Evolutionary conservation across 2,113 vertebrate genomes (phyloP), one percentile per base, ranked within the genome.

Genomic region (Atractosteus spatula): DNA sequence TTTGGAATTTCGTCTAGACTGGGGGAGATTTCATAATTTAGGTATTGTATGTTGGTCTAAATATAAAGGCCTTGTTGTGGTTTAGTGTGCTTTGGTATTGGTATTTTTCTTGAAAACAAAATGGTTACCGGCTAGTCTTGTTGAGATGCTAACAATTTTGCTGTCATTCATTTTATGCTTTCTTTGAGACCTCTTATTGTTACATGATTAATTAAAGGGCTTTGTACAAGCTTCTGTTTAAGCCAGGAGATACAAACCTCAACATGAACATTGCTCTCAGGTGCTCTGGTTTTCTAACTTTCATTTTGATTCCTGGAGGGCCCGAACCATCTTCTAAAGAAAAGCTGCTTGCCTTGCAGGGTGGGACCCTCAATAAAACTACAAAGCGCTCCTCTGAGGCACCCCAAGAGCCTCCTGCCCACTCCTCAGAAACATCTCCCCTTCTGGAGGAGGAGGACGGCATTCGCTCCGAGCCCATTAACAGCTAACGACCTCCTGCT

Each of bases 311-410:
- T 71, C 65, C 54, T 64, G 71, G 17, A 12, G n/a, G 13, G 16
- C 12, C 3, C 7, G 66, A 66, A 2, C 6, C 68, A 12, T 13
- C 70, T n/a, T 45, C 10, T 72, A 16, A 4, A 8, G 56, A 42
- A 61, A 11, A 3, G 41, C 63, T 68, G 59, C n/a, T 43, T 70
- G 64, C 41, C 14, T 63, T 77, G 5, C 70, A 95, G 93, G 92
- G 87, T 64, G 90, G 89, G 55, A 90, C 69, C 8, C 80, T 94
- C 76, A 95, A 95, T 83, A 92, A 86, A 76, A 89, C 79, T 0
- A 91, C 90, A 0, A 95, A 93, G 81, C 84, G 72, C 45, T 85
- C 81, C 0, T 12, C 29, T 29, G 29, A 29, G 1, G 29, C 57
- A 2, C 74, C 47, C 4, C 78, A 71, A 62, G 76, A 76, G 0